A percentile compares a stretch with the other conserved stretches of the same genome.
phyloP scores from a whole-genome alignment of 2,113 vertebrate species.

The Caranx melampygus region DNA sequence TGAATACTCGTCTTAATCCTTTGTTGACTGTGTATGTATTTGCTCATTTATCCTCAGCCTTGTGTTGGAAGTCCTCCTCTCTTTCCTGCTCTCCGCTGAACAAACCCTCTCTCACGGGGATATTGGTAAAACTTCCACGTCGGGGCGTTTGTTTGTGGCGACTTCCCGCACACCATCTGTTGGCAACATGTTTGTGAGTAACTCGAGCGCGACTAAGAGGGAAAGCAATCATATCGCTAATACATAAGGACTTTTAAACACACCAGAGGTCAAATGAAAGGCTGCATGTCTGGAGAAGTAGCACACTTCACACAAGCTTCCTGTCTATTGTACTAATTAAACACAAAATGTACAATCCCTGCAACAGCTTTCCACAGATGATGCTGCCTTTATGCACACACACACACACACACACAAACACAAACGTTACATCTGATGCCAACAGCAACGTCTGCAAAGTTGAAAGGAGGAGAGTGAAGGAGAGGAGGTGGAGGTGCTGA shows the following conservation, averaged over 20 bases:
- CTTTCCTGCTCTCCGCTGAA: not conserved
- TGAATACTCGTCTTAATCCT: too few relatives aligned
- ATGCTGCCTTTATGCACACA: not conserved
- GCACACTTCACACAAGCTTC: not conserved
- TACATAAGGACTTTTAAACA: not conserved
- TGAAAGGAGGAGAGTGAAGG: conserved; percentile 37
- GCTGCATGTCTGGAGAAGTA: not conserved
- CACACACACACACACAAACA: conserved; percentile 21
- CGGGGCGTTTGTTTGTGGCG: not conserved
- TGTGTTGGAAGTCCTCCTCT: not conserved
- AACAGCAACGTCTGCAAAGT: conserved; percentile 59
- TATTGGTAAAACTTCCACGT: conserved; percentile 4
- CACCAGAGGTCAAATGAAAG: conserved; percentile 8
- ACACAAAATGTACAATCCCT: not conserved
- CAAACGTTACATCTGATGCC: conserved; percentile 23
- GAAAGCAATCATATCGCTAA: conserved; percentile 2
- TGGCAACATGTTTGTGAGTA: conserved; percentile 20
- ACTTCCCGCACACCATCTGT: conserved; percentile 29
- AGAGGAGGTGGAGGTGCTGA: conserved; percentile 50
- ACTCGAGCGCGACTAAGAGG: not conserved
- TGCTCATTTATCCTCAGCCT: too few relatives aligned
- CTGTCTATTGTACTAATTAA: not conserved
- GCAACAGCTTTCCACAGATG: conserved; percentile 24
- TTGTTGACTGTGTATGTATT: too few relatives aligned
- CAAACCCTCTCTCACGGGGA: not conserved